These are phyloP conservation scores for Silvanus unidentatus DNA, from an alignment of 2,888 invertebrate species.

Conservation along the genomic window DNA sequence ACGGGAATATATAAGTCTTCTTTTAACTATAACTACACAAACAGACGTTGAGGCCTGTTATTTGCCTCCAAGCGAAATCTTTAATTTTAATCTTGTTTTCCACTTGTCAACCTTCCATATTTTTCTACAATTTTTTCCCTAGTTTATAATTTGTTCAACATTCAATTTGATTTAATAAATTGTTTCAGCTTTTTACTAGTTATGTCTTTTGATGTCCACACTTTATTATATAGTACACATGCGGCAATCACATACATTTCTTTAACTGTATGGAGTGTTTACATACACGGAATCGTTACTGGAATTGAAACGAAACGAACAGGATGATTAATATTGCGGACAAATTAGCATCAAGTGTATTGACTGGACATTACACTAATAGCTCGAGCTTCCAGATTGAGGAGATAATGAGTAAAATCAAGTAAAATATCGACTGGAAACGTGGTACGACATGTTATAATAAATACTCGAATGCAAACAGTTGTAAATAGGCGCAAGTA, in stretches of 20 bases:
- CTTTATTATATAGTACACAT: constrained; percentile 2
- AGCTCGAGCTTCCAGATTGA: no score
- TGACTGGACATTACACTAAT: no score
- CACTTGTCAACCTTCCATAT: constrained; percentile 14
- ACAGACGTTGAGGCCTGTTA: constrained; percentile 19
- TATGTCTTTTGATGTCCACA: not conserved
- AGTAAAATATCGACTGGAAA: no score
- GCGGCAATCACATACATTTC: no score
- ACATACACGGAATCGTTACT: not conserved
- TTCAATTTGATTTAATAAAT: constrained; percentile 14
- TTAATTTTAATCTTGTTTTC: constrained; percentile 22
- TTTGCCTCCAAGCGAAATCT: constrained; percentile 21
- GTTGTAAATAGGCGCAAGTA: no score
- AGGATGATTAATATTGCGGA: no score
- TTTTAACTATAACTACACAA: constrained; percentile 12
- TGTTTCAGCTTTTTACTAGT: not conserved
- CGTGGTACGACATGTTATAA: no score
- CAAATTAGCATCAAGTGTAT: no score
- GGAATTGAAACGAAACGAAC: no score
- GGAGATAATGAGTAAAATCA: no score
- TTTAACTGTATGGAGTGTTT: not conserved
- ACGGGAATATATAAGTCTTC: constrained; percentile 16
- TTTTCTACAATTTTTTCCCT: constrained; percentile 5
- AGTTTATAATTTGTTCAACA: not conserved
- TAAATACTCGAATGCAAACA: no score